Conservation (phyloP, 2,797 vertebrate genomes). For the Melanotaenia maccullochi region DNA sequence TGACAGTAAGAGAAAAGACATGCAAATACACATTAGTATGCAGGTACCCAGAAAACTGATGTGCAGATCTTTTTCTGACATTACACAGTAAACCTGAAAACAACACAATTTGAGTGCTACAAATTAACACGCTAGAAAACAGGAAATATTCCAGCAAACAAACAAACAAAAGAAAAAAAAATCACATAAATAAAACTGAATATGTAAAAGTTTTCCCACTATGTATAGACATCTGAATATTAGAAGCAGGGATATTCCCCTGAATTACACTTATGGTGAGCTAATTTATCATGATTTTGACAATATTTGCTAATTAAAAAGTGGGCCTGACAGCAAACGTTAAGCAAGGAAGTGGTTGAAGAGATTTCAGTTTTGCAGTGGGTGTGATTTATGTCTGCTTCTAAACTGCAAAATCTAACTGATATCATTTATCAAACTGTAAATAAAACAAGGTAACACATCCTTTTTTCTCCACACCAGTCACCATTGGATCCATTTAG, state of each 20-base stretch:
- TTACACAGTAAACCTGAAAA: not conserved
- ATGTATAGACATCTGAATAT: not conserved
- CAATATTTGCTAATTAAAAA: not conserved
- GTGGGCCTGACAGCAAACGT: not conserved
- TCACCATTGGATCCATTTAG: too few relatives aligned
- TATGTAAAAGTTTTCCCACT: not conserved
- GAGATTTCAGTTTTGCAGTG: not conserved
- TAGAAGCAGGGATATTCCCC: not conserved
- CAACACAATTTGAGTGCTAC: not conserved
- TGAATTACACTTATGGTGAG: not conserved
- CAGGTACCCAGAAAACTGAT: not conserved
- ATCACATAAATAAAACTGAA: not conserved
- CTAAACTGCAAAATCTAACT: not conserved
- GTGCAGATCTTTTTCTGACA: not conserved
- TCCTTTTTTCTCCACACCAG: too few relatives aligned
- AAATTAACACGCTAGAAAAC: not conserved
- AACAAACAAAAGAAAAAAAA: too few relatives aligned
- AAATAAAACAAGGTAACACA: not conserved
- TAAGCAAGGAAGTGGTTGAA: not conserved
- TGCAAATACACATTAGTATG: not conserved
- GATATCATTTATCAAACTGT: not conserved
- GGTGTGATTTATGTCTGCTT: not conserved
- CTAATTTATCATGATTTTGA: not conserved
- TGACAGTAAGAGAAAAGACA: conserved; percentile 16
- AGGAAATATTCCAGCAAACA: not conserved